A percentile compares a stretch with the other conserved stretches of the same genome.
Conservation (phyloP, 2,888 invertebrate species). For the Tribolium freemani region DNA sequence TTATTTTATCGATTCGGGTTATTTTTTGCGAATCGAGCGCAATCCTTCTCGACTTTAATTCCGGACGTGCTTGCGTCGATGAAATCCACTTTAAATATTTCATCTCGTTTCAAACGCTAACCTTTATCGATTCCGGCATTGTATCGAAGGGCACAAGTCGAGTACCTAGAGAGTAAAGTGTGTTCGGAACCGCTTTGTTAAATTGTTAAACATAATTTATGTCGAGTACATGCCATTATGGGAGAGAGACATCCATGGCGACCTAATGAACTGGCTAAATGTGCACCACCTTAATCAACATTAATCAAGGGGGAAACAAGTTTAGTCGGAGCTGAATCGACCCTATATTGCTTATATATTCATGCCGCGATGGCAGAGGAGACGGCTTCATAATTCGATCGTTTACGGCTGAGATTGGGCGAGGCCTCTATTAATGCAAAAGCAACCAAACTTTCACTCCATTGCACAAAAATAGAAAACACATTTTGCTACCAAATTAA, state of each 20-base stretch:
- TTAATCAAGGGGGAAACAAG: constrained; percentile 56
- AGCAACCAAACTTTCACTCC: too few relatives aligned
- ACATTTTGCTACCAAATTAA: too few relatives aligned
- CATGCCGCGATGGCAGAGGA: constrained; percentile 41
- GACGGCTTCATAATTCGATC: constrained; percentile 45
- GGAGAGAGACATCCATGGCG: constrained; percentile 52
- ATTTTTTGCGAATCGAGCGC: background rate
- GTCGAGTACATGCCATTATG: constrained; percentile 52
- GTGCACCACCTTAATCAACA: constrained; percentile 55
- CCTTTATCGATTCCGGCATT: constrained; percentile 24
- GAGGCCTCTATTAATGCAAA: background rate
- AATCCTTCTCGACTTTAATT: constrained; percentile 17
- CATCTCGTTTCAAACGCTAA: constrained; percentile 22
- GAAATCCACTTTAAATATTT: constrained; percentile 33
- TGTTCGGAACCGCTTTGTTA: constrained; percentile 36
- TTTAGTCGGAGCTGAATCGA: constrained; percentile 50
- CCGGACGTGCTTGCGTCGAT: constrained; percentile 11
- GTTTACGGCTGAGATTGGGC: background rate
- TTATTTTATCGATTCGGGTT: background rate
- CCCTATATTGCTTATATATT: constrained; percentile 47
- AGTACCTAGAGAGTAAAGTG: constrained; percentile 27
- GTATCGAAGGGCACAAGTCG: constrained; percentile 8
- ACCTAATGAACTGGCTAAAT: constrained; percentile 57
- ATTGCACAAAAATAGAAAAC: too few relatives aligned
- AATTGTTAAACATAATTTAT: constrained; percentile 54